phyloP scores from a whole-genome alignment of 1,140 invertebrate species.

The Lasioglossum baleicum region DNA sequence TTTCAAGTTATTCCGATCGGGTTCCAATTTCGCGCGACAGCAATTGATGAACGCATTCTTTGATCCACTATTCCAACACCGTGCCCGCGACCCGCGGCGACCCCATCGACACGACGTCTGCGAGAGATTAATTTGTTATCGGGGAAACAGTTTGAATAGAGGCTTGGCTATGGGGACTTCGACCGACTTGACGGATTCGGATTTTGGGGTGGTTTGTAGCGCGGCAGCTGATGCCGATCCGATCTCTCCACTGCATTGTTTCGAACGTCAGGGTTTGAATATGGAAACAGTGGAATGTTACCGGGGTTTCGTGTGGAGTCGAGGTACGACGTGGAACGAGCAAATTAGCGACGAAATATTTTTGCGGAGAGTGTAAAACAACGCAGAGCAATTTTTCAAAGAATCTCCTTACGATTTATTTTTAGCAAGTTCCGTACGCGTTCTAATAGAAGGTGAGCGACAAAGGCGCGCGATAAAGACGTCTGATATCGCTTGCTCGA shows the following conservation, averaged over 20 bases:
- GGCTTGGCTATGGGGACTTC: not conserved
- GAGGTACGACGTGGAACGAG: not conserved
- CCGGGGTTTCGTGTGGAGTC: no score
- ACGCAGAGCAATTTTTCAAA: no score
- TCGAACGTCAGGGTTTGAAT: not conserved
- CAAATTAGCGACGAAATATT: not conserved
- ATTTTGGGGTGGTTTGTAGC: slow-evolving; percentile 7
- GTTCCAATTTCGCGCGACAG: not conserved
- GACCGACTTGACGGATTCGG: not conserved
- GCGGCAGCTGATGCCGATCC: not conserved
- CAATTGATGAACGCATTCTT: slow-evolving; percentile 16
- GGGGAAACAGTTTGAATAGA: not conserved
- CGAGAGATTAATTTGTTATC: slow-evolving; percentile 35
- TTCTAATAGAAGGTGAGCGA: no score
- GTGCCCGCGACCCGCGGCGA: not conserved
- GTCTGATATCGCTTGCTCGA: no score
- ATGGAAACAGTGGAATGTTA: not conserved
- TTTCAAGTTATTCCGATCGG: not conserved
- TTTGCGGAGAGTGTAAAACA: no score
- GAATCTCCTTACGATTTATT: no score
- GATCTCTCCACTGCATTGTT: slow-evolving; percentile 19
- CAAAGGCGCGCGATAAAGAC: no score
- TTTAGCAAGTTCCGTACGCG: no score
- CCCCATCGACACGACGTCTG: no score
- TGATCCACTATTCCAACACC: not conserved